Conservation (phyloP, 2,888 invertebrate genomes). For the Cenopis cana region DNA sequence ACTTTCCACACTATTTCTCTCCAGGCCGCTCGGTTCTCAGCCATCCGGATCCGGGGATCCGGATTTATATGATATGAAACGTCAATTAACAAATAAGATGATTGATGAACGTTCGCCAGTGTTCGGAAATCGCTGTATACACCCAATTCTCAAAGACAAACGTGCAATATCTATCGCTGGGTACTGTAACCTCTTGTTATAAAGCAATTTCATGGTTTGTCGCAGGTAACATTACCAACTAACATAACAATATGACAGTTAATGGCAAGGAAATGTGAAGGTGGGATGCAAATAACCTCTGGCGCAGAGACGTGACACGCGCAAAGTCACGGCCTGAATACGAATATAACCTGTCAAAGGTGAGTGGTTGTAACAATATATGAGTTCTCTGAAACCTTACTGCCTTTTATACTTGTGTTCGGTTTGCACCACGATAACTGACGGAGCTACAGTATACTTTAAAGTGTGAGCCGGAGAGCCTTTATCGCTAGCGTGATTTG, state of each 20-base stretch:
- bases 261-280: conserved; percentile 69
- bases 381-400: background rate
- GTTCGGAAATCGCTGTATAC: too few relatives aligned
- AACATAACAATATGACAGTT: conserved; percentile 71
- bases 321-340: conserved; percentile 70
- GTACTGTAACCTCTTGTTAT: background rate
- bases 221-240: conserved; percentile 49
- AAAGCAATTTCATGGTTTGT: conserved; percentile 11
- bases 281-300: conserved; percentile 76
- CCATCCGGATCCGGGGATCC: too few relatives aligned
- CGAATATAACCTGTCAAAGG: conserved; percentile 58
- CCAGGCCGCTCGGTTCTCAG: too few relatives aligned
- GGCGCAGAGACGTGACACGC: conserved; percentile 69
- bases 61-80: too few relatives aligned
- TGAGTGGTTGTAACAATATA: background rate
- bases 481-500: conserved; percentile 76
- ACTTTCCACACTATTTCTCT: too few relatives aligned
- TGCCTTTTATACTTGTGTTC: conserved; percentile 10
- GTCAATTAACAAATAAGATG: too few relatives aligned
- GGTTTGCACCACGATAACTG: conserved; percentile 56
- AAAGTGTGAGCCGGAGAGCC: conserved; percentile 72
- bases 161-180: too few relatives aligned
- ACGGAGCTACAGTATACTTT: conserved; percentile 72
- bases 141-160: too few relatives aligned
- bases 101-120: too few relatives aligned